Evolutionary conservation across 92 coral and sea anemone species (phyloP).

Genomic region (Umimayanthus chanpuru): DNA sequence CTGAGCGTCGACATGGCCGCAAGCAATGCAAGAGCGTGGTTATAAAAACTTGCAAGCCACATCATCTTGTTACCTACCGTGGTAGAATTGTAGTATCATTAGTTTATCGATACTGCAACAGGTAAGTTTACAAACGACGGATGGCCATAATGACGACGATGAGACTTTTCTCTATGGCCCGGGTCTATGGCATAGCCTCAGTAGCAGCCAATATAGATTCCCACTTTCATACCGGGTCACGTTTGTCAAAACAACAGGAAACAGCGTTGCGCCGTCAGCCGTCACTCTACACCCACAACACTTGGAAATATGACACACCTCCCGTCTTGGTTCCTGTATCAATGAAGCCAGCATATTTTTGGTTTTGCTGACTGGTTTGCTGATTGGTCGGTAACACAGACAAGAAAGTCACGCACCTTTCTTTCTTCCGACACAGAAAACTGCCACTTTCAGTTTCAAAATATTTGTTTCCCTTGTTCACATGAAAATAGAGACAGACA

Average conservation of each 20-base stretch:
- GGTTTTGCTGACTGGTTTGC: not conserved
- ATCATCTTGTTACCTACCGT: not conserved
- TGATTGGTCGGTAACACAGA: not conserved
- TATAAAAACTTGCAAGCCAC: not conserved
- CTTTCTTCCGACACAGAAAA: no score
- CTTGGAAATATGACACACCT: not conserved
- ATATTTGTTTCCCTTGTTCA: no score
- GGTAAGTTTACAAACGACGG: not conserved
- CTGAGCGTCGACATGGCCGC: no score
- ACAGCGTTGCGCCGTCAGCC: not conserved
- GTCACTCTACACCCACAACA: not conserved
- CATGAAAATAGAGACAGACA: no score
- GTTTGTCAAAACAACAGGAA: constrained; percentile 22
- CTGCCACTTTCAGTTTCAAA: no score
- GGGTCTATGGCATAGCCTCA: not conserved
- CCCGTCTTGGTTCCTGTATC: not conserved
- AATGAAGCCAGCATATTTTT: not conserved
- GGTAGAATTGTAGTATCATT: not conserved
- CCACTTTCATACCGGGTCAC: not conserved
- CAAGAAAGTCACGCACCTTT: no score
- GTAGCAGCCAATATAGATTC: not conserved
- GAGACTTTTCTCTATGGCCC: no score
- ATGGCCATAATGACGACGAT: not conserved
- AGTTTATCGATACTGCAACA: no score
- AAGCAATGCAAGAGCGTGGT: not conserved